Percentiles rank a stretch among this genome's conserved stretches.
These are phyloP conservation scores for Eulemur rubriventer DNA, from an alignment of 2,797 vertebrate species.

Conservation along the genomic window DNA sequence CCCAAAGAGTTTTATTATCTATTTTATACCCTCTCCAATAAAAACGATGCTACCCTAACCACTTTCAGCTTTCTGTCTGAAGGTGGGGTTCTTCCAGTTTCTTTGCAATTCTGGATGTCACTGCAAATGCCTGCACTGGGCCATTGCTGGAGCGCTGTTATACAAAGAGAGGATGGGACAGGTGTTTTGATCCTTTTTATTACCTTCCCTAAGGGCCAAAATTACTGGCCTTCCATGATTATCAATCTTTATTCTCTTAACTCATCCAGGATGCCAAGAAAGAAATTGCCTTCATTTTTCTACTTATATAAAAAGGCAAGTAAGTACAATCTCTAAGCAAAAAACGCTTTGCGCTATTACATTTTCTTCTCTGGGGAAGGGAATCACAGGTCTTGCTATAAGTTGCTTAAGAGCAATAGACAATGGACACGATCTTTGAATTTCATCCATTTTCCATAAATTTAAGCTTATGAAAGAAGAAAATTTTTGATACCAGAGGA, in stretches of 20 bases:
- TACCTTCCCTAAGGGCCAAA: neutral
- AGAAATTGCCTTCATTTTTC: neutral
- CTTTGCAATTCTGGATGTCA: neutral
- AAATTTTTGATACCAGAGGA: slow-evolving; percentile 12
- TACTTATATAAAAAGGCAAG: neutral
- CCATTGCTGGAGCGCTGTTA: neutral
- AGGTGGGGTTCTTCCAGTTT: neutral
- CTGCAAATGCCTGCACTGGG: neutral
- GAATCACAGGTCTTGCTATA: neutral
- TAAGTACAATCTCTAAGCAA: neutral
- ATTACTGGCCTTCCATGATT: neutral
- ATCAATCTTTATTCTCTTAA: neutral
- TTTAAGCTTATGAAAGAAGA: neutral
- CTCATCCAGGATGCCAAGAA: neutral
- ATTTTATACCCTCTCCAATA: neutral
- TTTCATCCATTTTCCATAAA: slow-evolving; percentile 14
- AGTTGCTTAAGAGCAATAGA: neutral
- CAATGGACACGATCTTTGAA: neutral
- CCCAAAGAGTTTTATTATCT: neutral
- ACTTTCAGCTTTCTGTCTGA: neutral
- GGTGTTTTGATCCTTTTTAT: neutral
- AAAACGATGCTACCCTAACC: neutral
- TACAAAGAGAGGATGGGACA: neutral
- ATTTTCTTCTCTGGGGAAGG: slow-evolving; percentile 5
- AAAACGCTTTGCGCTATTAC: neutral